Base-by-base conservation (phyloP, 1,140 invertebrate genomes). In the Atopsyche davidsoni region DNA sequence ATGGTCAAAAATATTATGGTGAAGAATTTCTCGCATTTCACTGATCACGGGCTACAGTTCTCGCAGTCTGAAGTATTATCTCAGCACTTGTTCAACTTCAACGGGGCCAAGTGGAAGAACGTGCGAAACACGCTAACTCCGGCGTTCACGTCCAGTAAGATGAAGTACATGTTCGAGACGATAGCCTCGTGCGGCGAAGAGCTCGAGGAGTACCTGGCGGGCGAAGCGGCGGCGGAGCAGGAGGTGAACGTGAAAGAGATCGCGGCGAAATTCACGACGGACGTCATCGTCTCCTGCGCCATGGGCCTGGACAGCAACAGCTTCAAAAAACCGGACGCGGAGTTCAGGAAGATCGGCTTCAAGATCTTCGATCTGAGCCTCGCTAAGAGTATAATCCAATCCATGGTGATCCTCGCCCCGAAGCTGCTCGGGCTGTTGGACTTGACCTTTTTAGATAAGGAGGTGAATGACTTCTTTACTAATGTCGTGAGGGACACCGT, bases 11-110 rank as follows among this genome's bases (percentile, higher is more conserved):
- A 67, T 23, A 69, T 83, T 4, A 60, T 81, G 35, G 70, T 80
- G 9, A 79, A 76, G 60, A 77, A 83, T 61, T 81, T 78, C 53
- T 65, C 69, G 36, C 65, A 75, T 60, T 81, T 56, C 34, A 42
- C 49, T 10, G 53, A 51, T 43, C 53, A 46, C n/a, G 65, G 65
- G n/a, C 19, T 68, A 1, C 62, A 68, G 32, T 66, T 65, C 32
- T 69, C 75, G 42, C 68, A 73, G 49, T 61, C 64, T 11, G 75
- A 79, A 54, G 75, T 75, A 2, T 18, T 80, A 1, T 64, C 67
- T 11, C 69, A 67, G 2, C 67, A 77, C 53, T 53, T 81, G 16
- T 75, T 79, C 51, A 66, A 64, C 1, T 50, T 76, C n/a, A 60
- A 62, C 14, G 77, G 74, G n/a, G 52, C 61, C 14, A 64, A 69